Percentiles rank a stretch among this genome's conserved stretches.
These are phyloP conservation scores for Enteromius mattozi DNA, from an alignment of 2,797 vertebrate genomes.

Conservation along the genomic window DNA sequence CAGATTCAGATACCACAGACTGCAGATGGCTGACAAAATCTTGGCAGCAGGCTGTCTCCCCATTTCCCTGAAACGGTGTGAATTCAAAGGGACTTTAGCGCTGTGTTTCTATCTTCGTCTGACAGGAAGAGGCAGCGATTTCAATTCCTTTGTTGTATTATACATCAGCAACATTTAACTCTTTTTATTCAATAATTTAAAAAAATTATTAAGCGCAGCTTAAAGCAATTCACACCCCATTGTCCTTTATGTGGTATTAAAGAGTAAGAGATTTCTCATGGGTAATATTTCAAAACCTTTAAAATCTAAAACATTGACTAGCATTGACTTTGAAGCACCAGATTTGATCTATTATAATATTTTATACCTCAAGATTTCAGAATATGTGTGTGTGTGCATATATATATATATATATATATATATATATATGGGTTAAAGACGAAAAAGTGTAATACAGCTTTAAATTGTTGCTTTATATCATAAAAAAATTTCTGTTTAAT, in stretches of 20 bases:
- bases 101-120: conserved; percentile 36
- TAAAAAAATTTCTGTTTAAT: too few species aligned
- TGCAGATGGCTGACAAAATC: conserved; percentile 50
- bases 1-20: conserved; percentile 34
- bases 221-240: neutral
- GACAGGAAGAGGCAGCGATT: conserved; percentile 50
- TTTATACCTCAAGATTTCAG: neutral
- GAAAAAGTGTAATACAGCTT: too few species aligned
- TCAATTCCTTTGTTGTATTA: conserved; percentile 61
- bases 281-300: neutral
- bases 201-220: conserved; percentile 26
- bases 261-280: neutral
- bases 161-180: conserved; percentile 50
- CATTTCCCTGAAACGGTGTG: conserved; percentile 43
- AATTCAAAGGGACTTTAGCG: conserved; percentile 54
- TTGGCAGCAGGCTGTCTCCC: conserved; percentile 53
- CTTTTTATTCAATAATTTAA: conserved; percentile 44
- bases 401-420: neutral
- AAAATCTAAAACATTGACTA: neutral
- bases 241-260: neutral
- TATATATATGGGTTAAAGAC: too few species aligned
- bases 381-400: neutral
- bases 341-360: neutral
- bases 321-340: neutral
- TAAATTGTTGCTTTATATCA: too few species aligned